Percentiles rank a stretch among this genome's conserved stretches.
Evolutionary conservation across 1,140 invertebrate species (phyloP).

Genomic region (Diorhabda carinulata): DNA sequence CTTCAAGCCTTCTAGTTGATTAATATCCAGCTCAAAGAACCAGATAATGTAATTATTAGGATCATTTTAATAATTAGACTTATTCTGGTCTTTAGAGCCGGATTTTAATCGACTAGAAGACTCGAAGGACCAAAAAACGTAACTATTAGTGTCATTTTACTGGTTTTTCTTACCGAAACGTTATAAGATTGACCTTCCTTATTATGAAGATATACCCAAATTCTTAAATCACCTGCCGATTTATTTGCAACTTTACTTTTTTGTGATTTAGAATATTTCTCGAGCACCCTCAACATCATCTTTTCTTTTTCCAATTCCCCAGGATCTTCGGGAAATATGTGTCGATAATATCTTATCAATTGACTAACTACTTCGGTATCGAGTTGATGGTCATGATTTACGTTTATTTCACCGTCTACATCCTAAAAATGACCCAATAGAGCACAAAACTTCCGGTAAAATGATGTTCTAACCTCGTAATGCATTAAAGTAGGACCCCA

Average conservation of each 20-base stretch:
- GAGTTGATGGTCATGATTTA: slow-evolving; percentile 27
- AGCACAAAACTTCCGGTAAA: too few relatives aligned
- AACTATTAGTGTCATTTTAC: not conserved
- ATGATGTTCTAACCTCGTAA: slow-evolving; percentile 51
- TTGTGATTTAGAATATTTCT: slow-evolving; percentile 53
- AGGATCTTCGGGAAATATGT: slow-evolving; percentile 58
- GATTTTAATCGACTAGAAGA: not conserved
- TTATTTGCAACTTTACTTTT: slow-evolving; percentile 52
- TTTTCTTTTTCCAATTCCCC: slow-evolving; percentile 63
- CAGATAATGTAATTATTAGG: not conserved
- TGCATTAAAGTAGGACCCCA: slow-evolving; percentile 82
- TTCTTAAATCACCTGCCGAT: slow-evolving; percentile 71
- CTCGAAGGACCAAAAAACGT: not conserved
- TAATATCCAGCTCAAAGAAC: not conserved
- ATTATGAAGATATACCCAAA: slow-evolving; percentile 69
- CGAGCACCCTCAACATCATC: slow-evolving; percentile 65
- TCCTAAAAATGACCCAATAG: slow-evolving; percentile 22
- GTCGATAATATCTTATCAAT: slow-evolving; percentile 51
- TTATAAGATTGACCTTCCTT: slow-evolving; percentile 59
- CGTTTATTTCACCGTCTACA: slow-evolving; percentile 21
- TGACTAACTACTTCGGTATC: slow-evolving; percentile 36
- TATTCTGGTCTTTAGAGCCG: too few relatives aligned
- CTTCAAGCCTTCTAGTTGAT: too few relatives aligned
- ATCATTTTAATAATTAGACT: too few relatives aligned
- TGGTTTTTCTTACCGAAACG: slow-evolving; percentile 54